Percentiles rank a stretch among this genome's conserved stretches.
Evolutionary conservation across 2,797 vertebrate species (phyloP).

Genomic region (Gadopsis bispinosus): DNA sequence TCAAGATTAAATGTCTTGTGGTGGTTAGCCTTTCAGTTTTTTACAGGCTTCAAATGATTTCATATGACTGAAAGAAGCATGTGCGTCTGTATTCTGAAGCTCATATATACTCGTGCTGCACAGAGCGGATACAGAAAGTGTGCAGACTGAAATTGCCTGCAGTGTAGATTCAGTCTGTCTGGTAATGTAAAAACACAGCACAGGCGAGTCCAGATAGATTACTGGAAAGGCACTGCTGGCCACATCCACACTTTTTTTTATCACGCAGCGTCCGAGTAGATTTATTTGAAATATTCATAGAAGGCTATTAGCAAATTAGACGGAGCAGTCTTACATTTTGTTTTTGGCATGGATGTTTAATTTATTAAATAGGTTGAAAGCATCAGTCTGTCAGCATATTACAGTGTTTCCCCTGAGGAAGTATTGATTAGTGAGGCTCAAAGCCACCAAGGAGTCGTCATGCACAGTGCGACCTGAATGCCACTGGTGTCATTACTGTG

Average conservation of each 20-base stretch:
- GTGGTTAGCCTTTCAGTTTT: background rate
- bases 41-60: background rate
- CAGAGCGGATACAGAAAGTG: background rate
- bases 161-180: constrained; percentile 39
- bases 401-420: constrained; percentile 45
- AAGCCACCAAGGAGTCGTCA: constrained; percentile 52
- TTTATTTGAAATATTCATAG: constrained; percentile 75
- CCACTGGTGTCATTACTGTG: constrained; percentile 50
- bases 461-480: constrained; percentile 64
- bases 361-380: constrained; percentile 71
- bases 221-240: constrained; percentile 51
- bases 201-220: constrained; percentile 51
- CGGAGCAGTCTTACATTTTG: constrained; percentile 43
- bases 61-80: background rate
- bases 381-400: constrained; percentile 42
- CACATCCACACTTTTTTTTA: constrained; percentile 61
- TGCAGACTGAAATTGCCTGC: constrained; percentile 15
- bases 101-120: background rate
- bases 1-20: background rate
- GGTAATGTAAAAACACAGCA: constrained; percentile 44
- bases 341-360: constrained; percentile 66
- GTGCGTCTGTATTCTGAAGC: background rate
- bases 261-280: constrained; percentile 54
- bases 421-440: constrained; percentile 68
- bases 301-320: constrained; percentile 77